Evolutionary conservation across 2,888 invertebrate genomes (phyloP).

Genomic region (Chymomyza procnemis): DNA sequence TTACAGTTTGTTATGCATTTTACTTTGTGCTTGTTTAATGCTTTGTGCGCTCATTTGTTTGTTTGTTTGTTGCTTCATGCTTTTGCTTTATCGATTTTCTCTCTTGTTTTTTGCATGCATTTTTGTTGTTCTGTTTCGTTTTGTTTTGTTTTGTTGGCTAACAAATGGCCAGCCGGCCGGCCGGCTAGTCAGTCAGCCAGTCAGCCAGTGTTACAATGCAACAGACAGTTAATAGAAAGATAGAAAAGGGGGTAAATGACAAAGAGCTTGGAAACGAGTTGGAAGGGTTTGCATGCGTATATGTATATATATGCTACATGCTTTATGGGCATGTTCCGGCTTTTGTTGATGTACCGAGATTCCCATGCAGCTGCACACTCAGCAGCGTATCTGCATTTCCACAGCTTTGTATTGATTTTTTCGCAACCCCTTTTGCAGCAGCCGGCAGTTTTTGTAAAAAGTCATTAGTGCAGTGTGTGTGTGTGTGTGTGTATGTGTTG

Average conservation of each 20-base stretch:
- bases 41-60: conserved; percentile 24
- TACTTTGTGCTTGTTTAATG: conserved; percentile 20
- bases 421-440: conserved; percentile 42
- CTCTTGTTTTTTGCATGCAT: conserved; percentile 13
- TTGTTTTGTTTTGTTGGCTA: conserved; percentile 17
- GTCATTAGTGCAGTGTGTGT: conserved; percentile 59
- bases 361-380: conserved; percentile 29
- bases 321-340: conserved; percentile 11
- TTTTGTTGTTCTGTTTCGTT: conserved; percentile 15
- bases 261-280: neutral
- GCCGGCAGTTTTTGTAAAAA: conserved; percentile 59
- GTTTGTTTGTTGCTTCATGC: conserved; percentile 39
- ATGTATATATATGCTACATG: neutral
- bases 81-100: conserved; percentile 65
- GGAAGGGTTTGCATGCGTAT: neutral
- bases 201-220: conserved; percentile 73
- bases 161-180: conserved; percentile 1
- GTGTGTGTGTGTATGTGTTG: neutral
- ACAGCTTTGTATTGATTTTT: conserved; percentile 65
- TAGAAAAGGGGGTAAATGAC: conserved; percentile 5
- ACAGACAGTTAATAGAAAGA: conserved; percentile 44
- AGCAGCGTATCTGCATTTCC: neutral
- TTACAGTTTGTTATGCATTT: conserved; percentile 43
- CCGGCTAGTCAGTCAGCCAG: conserved; percentile 60
- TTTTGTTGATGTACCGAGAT: conserved; percentile 44